These are phyloP conservation scores for Synanthedon vespiformis DNA, from an alignment of 2,888 invertebrate species.

Conservation along the genomic window DNA sequence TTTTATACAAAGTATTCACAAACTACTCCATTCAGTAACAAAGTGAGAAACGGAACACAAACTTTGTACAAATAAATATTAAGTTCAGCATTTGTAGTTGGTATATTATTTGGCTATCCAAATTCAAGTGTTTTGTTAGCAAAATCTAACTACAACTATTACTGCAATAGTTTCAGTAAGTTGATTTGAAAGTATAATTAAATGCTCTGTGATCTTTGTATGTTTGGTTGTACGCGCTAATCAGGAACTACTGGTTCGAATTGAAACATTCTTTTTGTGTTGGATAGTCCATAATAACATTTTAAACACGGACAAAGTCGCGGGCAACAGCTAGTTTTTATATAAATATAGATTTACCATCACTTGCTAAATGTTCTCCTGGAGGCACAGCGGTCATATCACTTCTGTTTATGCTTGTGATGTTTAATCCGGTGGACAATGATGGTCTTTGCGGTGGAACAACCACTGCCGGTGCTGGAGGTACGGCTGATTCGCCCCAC, in stretches of 20 bases:
- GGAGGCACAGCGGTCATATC: conserved; percentile 46
- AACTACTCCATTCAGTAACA: not conserved
- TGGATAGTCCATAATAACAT: too few relatives aligned
- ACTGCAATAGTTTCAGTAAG: too few relatives aligned
- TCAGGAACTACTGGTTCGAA: too few relatives aligned
- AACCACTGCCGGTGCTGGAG: conserved; percentile 59
- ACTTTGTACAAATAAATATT: not conserved
- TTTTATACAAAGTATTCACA: not conserved
- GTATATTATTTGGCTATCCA: not conserved
- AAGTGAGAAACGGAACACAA: not conserved
- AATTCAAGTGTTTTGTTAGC: conserved; percentile 2
- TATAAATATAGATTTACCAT: conserved; percentile 22
- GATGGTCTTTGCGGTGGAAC: conserved; percentile 58
- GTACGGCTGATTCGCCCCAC: conserved; percentile 62
- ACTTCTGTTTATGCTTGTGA: conserved; percentile 33
- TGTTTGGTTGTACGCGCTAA: too few relatives aligned
- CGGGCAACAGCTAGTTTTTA: too few relatives aligned
- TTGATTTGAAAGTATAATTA: conserved; percentile 1
- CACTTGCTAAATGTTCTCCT: conserved; percentile 40
- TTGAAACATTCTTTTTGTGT: too few relatives aligned
- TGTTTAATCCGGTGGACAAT: conserved; percentile 35
- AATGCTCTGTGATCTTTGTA: not conserved
- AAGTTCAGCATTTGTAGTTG: not conserved
- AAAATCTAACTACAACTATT: not conserved
- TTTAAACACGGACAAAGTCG: too few relatives aligned